Evolutionary conservation across 2,797 vertebrate species (phyloP).

Genomic region (Clamator glandarius): DNA sequence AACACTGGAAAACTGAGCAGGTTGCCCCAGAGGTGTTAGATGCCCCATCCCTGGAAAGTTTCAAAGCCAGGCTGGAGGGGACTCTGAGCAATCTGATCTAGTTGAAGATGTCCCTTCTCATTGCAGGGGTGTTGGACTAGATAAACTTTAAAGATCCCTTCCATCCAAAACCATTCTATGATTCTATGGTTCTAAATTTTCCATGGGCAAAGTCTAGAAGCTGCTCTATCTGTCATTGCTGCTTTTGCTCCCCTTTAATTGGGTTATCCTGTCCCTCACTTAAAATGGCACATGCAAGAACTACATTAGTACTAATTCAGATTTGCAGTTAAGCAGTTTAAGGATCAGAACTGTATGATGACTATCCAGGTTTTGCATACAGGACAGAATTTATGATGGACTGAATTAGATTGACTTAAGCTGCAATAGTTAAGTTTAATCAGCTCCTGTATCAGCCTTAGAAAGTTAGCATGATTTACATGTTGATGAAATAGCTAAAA

Average conservation of each 20-base stretch:
- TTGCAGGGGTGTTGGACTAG: neutral
- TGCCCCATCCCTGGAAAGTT: neutral
- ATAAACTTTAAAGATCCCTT: neutral
- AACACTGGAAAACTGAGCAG: neutral
- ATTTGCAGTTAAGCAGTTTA: neutral
- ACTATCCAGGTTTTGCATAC: neutral
- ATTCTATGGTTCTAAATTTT: neutral
- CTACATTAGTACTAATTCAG: neutral
- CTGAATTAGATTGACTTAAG: neutral
- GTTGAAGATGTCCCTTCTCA: neutral
- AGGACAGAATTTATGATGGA: neutral
- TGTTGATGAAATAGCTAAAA: neutral
- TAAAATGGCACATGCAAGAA: neutral
- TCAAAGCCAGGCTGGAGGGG: rapidly evolving
- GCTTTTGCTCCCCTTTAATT: neutral
- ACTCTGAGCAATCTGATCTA: neutral
- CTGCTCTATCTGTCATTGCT: neutral
- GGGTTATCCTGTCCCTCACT: neutral
- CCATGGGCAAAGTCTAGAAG: neutral
- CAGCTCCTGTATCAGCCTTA: neutral
- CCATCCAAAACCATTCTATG: too few species aligned
- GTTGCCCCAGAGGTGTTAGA: rapidly evolving
- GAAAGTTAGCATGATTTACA: neutral
- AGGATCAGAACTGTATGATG: neutral
- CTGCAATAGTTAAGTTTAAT: neutral